phyloP scores from a whole-genome alignment of 2,888 invertebrate species.

The Lomographa bimaculata region DNA sequence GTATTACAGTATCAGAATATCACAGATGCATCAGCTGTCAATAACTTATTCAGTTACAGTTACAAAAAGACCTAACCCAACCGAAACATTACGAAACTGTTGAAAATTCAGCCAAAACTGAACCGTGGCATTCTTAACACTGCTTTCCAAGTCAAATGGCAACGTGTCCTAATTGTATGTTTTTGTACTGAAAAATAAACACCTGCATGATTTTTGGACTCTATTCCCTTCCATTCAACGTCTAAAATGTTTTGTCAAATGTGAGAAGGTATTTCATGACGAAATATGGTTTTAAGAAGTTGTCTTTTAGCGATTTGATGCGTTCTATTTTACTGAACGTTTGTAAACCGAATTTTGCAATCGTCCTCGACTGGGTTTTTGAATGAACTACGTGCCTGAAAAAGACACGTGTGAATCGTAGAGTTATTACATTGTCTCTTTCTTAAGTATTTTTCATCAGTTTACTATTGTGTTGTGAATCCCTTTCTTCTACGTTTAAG shows the following conservation, averaged over 20 bases:
- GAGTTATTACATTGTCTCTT: too few species aligned
- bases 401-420: not conserved
- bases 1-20: too few species aligned
- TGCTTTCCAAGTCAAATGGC: conserved; percentile 74
- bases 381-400: conserved; percentile 18
- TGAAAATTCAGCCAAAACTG: conserved; percentile 55
- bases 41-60: too few species aligned
- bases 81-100: conserved; percentile 48
- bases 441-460: too few species aligned
- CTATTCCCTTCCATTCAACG: conserved; percentile 9
- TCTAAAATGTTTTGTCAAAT: conserved; percentile 7
- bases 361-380: conserved; percentile 19
- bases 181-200: conserved; percentile 20
- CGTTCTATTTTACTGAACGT: conserved; percentile 65
- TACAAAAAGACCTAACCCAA: conserved; percentile 23
- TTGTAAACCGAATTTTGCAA: conserved; percentile 62
- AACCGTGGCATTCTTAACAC: conserved; percentile 47
- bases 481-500: too few species aligned
- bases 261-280: conserved; percentile 19
- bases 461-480: too few species aligned
- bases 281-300: conserved; percentile 47
- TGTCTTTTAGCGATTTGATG: conserved; percentile 64
- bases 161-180: conserved; percentile 39
- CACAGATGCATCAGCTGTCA: too few species aligned
- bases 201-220: conserved; percentile 1